phyloP scores from a whole-genome alignment of 2,797 vertebrate species.

The Sebastes diaconus region DNA sequence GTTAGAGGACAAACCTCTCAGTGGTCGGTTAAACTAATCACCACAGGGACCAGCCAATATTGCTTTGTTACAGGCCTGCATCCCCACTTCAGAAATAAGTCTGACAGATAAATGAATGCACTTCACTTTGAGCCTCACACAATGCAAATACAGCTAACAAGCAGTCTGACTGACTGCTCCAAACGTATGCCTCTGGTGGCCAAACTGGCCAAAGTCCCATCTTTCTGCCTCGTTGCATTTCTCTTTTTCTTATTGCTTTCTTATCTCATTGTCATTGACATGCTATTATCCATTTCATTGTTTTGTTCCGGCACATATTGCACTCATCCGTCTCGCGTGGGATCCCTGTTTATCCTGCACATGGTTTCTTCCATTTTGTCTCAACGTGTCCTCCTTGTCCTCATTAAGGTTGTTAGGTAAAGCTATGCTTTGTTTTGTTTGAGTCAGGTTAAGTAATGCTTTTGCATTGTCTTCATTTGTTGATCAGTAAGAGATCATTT shows the following conservation, averaged over 20 bases:
- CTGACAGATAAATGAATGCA: constrained; percentile 52
- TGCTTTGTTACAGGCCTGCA: constrained; percentile 41
- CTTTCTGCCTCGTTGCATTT: constrained; percentile 31
- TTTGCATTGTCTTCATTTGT: not conserved
- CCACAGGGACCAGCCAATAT: constrained; percentile 59
- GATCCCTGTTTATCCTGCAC: constrained; percentile 8
- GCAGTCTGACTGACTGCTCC: constrained; percentile 30
- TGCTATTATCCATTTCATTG: constrained; percentile 45
- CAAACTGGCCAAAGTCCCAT: constrained; percentile 39
- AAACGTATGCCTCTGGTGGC: constrained; percentile 24
- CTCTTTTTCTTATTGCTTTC: constrained; percentile 40
- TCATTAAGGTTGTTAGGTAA: not conserved
- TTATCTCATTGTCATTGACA: constrained; percentile 44
- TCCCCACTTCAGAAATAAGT: constrained; percentile 55
- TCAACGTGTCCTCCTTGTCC: not conserved
- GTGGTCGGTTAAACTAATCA: constrained; percentile 82
- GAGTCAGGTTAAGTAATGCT: not conserved
- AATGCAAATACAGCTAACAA: constrained; percentile 54
- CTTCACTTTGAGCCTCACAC: constrained; percentile 36
- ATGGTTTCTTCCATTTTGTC: not conserved
- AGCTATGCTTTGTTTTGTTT: not conserved
- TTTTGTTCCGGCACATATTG: constrained; percentile 21
- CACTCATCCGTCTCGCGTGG: constrained; percentile 6
- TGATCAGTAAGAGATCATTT: constrained; percentile 1
- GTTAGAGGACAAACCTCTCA: constrained; percentile 74